These are phyloP conservation scores for Globodera ellingtonae DNA, from an alignment of 1,140 invertebrate species.

Conservation along the genomic window DNA sequence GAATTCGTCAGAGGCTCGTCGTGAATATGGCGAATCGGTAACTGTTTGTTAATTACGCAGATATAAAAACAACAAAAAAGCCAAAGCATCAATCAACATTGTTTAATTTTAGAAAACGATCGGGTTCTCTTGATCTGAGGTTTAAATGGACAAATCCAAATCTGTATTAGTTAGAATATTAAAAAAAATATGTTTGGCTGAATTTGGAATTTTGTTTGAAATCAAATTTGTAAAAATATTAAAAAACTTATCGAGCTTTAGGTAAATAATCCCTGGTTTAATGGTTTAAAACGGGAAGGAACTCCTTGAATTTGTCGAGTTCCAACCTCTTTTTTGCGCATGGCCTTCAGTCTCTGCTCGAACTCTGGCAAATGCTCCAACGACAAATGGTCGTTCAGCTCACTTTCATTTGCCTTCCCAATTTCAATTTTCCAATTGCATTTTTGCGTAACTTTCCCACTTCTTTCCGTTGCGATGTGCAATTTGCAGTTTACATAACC, in stretches of 20 bases:
- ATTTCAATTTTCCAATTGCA: not conserved
- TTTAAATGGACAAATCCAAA: too few species aligned
- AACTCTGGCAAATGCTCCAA: not conserved
- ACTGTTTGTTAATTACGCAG: not conserved
- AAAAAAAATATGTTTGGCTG: too few species aligned
- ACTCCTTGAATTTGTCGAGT: not conserved
- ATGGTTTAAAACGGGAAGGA: too few species aligned
- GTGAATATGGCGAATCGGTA: not conserved
- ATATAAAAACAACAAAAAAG: too few species aligned
- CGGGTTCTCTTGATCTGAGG: too few species aligned
- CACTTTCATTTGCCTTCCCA: not conserved
- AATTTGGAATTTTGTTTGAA: too few species aligned
- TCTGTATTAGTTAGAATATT: too few species aligned
- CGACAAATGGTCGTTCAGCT: not conserved
- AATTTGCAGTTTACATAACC: not conserved
- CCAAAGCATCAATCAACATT: too few species aligned
- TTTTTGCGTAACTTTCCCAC: not conserved
- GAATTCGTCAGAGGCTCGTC: not conserved
- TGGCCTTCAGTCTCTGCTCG: constrained; percentile 1
- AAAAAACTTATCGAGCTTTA: too few species aligned
- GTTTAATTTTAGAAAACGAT: too few species aligned
- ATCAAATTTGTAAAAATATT: too few species aligned
- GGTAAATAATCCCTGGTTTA: too few species aligned
- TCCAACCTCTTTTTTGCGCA: not conserved
- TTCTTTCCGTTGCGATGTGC: not conserved